These are phyloP conservation scores for Zaprionus lachaisei DNA, from an alignment of 1,140 invertebrate species.

Conservation along the genomic window DNA sequence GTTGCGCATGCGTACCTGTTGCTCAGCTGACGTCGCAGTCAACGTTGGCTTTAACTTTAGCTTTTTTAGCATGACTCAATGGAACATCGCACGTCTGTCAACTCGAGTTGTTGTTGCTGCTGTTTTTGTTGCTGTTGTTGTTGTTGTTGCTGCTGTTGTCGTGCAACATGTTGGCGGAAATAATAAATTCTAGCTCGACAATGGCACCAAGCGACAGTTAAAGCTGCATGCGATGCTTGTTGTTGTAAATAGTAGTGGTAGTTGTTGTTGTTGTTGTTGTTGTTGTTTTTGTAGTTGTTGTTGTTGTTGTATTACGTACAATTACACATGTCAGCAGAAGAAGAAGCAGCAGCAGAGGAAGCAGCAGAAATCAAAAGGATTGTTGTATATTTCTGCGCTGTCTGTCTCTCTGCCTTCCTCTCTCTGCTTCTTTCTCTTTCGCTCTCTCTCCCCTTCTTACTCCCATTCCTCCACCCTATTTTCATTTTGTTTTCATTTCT, in stretches of 20 bases:
- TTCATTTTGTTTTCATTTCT: slow-evolving; percentile 44
- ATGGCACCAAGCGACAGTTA: slow-evolving; percentile 12
- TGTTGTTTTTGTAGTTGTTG: neutral
- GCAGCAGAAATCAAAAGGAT: slow-evolving; percentile 59
- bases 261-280: slow-evolving; percentile 26
- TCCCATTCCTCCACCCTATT: neutral
- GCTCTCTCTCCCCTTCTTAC: too few species aligned
- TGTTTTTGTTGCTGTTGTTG: slow-evolving; percentile 13
- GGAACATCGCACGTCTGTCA: slow-evolving; percentile 49
- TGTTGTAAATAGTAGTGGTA: slow-evolving; percentile 9
- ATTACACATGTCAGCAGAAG: slow-evolving; percentile 38
- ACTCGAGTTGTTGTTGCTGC: slow-evolving; percentile 18
- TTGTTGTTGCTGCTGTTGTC: slow-evolving; percentile 22
- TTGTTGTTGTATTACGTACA: slow-evolving; percentile 42
- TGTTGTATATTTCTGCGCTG: slow-evolving; percentile 9
- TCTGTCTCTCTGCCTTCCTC: too few species aligned
- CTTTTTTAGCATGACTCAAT: slow-evolving; percentile 44
- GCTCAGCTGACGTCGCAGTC: slow-evolving; percentile 8
- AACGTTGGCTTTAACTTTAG: neutral
- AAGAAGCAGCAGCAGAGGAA: slow-evolving; percentile 37
- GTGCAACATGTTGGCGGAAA: slow-evolving; percentile 64
- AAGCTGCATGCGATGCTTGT: slow-evolving; percentile 2
- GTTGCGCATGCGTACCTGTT: slow-evolving; percentile 49
- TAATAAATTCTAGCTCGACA: slow-evolving; percentile 67
- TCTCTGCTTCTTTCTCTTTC: neutral